Percentiles rank a stretch among this genome's conserved stretches.
Conservation (phyloP, 2,888 invertebrate genomes). For the Scelioninae gen. 2 region DNA sequence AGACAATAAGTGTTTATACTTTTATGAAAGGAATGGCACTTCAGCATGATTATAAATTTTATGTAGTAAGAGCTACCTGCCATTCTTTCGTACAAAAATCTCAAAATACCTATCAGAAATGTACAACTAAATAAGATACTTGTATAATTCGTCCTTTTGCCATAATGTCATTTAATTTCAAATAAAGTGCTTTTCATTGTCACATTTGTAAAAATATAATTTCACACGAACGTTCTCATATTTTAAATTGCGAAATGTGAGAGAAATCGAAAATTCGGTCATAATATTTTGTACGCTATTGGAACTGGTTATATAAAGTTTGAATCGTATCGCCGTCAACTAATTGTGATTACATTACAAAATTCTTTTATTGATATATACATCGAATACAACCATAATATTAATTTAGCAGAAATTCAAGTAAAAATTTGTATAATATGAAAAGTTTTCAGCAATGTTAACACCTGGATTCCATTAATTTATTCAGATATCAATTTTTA, state of each 20-base stretch:
- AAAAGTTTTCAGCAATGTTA: neutral
- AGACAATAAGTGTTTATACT: neutral
- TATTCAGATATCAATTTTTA: neutral
- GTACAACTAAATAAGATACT: neutral
- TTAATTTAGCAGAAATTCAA: neutral
- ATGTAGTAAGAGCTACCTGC: too few relatives aligned
- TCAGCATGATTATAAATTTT: too few relatives aligned
- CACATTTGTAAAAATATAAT: conserved; percentile 40
- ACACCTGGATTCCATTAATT: neutral
- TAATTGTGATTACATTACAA: neutral
- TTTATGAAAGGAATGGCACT: too few relatives aligned
- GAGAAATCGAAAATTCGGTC: conserved; percentile 12
- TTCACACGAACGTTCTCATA: conserved; percentile 19
- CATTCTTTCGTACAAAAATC: too few relatives aligned
- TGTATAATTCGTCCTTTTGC: conserved; percentile 23
- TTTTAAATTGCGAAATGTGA: neutral
- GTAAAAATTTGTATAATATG: neutral
- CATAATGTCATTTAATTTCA: conserved; percentile 10
- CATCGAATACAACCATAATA: neutral
- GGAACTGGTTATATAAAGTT: conserved; percentile 4
- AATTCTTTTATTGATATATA: conserved; percentile 9
- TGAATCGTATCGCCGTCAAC: neutral
- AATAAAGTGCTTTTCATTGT: conserved; percentile 4
- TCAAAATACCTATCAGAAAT: too few relatives aligned
- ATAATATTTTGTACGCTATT: conserved; percentile 11